Base-by-base conservation (phyloP, 1,140 invertebrate species). In the Gonatopus flavifemur region DNA sequence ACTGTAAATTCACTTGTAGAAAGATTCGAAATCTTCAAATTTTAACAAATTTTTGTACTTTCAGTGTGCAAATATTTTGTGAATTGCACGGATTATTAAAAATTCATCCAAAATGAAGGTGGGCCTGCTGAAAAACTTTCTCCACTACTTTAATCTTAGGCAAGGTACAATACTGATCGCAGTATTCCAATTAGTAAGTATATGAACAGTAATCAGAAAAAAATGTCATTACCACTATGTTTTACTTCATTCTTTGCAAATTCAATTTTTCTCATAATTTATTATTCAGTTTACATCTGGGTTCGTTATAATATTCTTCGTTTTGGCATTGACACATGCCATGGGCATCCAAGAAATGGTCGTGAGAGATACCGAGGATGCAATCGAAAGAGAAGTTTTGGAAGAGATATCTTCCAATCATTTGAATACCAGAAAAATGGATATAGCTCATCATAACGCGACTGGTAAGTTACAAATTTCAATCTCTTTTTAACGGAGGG, bases 151-250 rank as follows among this genome's bases (percentile, higher is more conserved):
- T 47, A 78, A 69, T 24, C 57, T 81, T 28, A 67, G 74, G 41
- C 79, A 81, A 44, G 79, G 80, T 15, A 80, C 79, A 1, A 69
- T 80, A 18, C 52, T 81, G 7, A 80, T 81, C 30, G 79, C 78
- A 8, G 72, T 81, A 40, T 52, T 78, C 2, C 75, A 80, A 45
- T 44, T 80, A 68, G 80, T 81, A 62, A 62, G 16, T 10, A 51
- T 51, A 35, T 2, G 2, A 15, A 3, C 24, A 48, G 13, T 5
- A 31, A 20, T n/a, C n/a, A n/a, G n/a, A n/a, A n/a, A n/a, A 30
- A n/a, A n/a, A n/a, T 32, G 8, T 25, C 22, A 22, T 19, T 44
- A 45, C 12, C n/a, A 37, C 33, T n/a, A 48, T n/a, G n/a, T 6
- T 58, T 41, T 35, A 20, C 30, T 48, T n/a, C 10, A 20, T 42